phyloP scores from a whole-genome alignment of 2,888 invertebrate species.

The Chaitophorus viminalis region DNA sequence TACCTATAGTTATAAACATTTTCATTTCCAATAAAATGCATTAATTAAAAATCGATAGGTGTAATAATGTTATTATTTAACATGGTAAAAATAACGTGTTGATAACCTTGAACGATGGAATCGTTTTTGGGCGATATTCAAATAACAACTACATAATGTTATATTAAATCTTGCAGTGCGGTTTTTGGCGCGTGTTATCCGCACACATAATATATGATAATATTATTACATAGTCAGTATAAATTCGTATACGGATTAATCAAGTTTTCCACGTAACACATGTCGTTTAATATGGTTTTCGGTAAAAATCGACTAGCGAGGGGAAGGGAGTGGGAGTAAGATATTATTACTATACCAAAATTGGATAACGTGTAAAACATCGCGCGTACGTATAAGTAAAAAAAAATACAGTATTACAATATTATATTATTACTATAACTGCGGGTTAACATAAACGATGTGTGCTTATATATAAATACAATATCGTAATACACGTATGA shows the following conservation, averaged over 20 bases:
- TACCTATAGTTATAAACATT: too few species aligned
- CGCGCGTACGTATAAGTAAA: neutral
- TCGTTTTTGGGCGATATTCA: conserved; percentile 19
- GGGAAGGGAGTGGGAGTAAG: neutral
- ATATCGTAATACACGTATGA: too few species aligned
- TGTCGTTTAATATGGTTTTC: conserved; percentile 14
- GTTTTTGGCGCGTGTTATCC: neutral
- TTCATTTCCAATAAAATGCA: neutral
- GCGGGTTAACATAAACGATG: neutral
- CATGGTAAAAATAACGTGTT: conserved; percentile 12
- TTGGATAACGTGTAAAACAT: conserved; percentile 21
- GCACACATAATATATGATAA: too few species aligned
- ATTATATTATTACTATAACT: neutral
- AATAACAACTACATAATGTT: neutral
- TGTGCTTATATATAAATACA: neutral
- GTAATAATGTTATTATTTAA: neutral
- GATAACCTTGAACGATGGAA: conserved; percentile 18
- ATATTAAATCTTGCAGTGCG: neutral
- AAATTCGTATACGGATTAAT: conserved; percentile 28
- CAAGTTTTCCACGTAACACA: conserved; percentile 6
- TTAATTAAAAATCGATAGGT: neutral
- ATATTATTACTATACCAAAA: conserved; percentile 21
- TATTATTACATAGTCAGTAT: neutral
- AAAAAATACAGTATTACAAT: conserved; percentile 31
- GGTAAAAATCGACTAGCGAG: neutral